These are phyloP conservation scores for Dipodomys stephensi DNA, from an alignment of 2,113 vertebrate genomes.

Conservation along the genomic window DNA sequence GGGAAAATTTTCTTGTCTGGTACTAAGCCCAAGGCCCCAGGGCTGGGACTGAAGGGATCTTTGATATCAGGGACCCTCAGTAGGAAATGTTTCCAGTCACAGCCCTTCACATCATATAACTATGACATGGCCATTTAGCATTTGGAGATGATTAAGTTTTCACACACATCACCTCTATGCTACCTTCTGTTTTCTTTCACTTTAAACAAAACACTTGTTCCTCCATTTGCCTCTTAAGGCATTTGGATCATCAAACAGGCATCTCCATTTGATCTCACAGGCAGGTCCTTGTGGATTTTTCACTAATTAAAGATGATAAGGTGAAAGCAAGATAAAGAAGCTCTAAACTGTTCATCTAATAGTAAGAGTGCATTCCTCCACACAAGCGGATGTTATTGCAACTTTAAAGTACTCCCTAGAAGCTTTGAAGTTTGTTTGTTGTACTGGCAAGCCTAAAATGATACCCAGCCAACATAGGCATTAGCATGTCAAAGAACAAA, in stretches of 20 bases:
- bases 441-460: slow-evolving; percentile 64
- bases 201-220: slow-evolving; percentile 74
- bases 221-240: slow-evolving; percentile 51
- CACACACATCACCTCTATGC: slow-evolving; percentile 35
- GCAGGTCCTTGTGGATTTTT: slow-evolving; percentile 58
- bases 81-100: slow-evolving; percentile 26
- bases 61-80: background rate
- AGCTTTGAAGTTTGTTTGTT: slow-evolving; percentile 78
- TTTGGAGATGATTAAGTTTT: slow-evolving; percentile 69
- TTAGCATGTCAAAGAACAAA: slow-evolving; percentile 81
- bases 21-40: background rate
- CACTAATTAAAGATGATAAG: slow-evolving; percentile 75
- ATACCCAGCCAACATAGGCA: slow-evolving; percentile 73
- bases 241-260: slow-evolving; percentile 73
- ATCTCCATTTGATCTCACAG: slow-evolving; percentile 77
- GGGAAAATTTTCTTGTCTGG: background rate
- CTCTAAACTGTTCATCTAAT: slow-evolving; percentile 51
- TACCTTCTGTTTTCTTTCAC: slow-evolving; percentile 36
- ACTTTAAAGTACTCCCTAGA: slow-evolving; percentile 54
- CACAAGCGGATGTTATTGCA: slow-evolving; percentile 63
- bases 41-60: background rate
- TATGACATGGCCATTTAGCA: slow-evolving; percentile 68
- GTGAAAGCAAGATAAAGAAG: slow-evolving; percentile 67
- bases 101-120: slow-evolving; percentile 32
- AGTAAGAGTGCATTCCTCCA: slow-evolving; percentile 59